phyloP scores from a whole-genome alignment of 2,113 vertebrate genomes.

The Barbus barbus region DNA sequence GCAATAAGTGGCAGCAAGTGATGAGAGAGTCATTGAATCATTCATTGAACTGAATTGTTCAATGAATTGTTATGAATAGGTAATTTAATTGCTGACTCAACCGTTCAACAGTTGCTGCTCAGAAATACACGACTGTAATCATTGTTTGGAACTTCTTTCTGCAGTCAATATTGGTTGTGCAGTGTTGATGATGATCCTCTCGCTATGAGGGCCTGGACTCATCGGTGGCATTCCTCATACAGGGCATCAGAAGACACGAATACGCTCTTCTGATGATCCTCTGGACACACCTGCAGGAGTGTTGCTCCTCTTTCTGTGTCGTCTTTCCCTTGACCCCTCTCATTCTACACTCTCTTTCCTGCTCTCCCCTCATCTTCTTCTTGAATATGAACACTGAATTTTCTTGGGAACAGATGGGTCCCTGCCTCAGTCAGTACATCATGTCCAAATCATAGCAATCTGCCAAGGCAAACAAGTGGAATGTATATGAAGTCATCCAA shows the following conservation, averaged over 20 bases:
- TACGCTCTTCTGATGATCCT: neutral
- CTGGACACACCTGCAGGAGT: neutral
- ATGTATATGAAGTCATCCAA: conserved; percentile 40
- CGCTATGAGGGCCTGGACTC: neutral
- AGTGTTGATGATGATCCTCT: no score
- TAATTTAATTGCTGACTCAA: no score
- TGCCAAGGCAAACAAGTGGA: conserved; percentile 44
- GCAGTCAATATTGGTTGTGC: no score
- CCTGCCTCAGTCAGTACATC: conserved; percentile 44
- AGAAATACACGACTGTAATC: no score
- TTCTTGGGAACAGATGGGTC: conserved; percentile 50
- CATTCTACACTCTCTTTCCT: neutral
- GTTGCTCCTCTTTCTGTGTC: neutral
- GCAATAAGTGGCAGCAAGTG: no score
- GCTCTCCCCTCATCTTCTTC: conserved; percentile 1
- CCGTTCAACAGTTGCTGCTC: no score
- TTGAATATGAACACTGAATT: conserved; percentile 22
- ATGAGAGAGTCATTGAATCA: no score
- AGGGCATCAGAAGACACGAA: neutral
- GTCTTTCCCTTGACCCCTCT: neutral
- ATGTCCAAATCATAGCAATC: conserved; percentile 50
- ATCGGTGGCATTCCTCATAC: neutral
- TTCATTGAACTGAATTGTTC: no score
- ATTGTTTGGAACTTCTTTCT: no score
- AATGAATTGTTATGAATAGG: no score